Base-by-base conservation (phyloP, 2,113 vertebrate species). In the Cricetomys ansorgei region DNA sequence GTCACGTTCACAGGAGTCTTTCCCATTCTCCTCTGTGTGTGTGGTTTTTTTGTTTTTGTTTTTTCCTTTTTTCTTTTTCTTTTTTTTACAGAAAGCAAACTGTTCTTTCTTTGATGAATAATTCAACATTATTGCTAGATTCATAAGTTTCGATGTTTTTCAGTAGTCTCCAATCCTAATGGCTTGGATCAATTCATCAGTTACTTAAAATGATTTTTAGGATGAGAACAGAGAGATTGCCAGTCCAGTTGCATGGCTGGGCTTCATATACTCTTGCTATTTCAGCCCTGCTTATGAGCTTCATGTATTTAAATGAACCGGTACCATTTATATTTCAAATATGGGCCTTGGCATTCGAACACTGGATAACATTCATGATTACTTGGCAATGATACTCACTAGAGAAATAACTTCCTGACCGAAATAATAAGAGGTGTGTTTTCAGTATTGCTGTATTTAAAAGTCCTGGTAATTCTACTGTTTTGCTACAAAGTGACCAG, bases 91-190 rank as follows among this genome's bases (percentile, higher is more conserved):
- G 19, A 94, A 92, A 89, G 59, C 9, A 79, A 91, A 67, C 2
- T 69, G 2, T 48, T 93, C 2, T 95, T 94, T 31, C 45, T 92
- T 59, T 1, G n/a, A 57, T 83, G 23, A 65, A 69, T 50, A 90
- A 70, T 9, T 86, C 83, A 21, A 73, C n/a, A 85, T 12, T 80
- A n/a, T 34, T 72, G 64, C 1, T 37, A 73, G 17, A 88, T 77
- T 25, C 31, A 72, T 29, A 90, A 27, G 89, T 96, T 77, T 43
- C 31, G 88, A 15, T 17, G 59, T 72, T 83, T 94, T 89, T 96
- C 43, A 90, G 10, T 29, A 89, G 81, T 91, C 91, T 88, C 5
- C 15, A 72, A 10, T 91, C 53, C 13, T 40, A 79, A 79, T 65
- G 43, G 65, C 29, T 89, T 88, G 48, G 67, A 73, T 57, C 50